Percentiles rank a stretch among this genome's conserved stretches.
These are phyloP conservation scores for Apotomis turbidana DNA, from an alignment of 2,888 invertebrate genomes.

Conservation along the genomic window DNA sequence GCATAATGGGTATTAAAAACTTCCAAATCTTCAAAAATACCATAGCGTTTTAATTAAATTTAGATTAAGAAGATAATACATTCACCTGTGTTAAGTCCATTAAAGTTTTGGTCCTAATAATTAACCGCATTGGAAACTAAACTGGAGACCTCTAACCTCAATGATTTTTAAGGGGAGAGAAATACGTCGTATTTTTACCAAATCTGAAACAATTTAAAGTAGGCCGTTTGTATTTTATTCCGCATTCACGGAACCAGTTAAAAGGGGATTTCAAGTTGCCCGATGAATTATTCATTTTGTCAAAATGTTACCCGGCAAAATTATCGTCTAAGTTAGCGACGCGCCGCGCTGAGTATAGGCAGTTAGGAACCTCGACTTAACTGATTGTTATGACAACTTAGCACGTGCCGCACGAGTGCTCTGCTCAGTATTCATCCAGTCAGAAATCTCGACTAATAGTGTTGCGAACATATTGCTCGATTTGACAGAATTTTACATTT, in stretches of 20 bases:
- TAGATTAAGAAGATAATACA: background rate
- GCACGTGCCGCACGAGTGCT: background rate
- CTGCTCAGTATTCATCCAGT: background rate
- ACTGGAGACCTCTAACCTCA: background rate
- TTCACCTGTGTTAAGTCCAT: background rate
- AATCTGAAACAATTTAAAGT: constrained; percentile 4
- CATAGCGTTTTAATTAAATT: no score
- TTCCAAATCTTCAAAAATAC: no score
- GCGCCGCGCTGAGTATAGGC: background rate
- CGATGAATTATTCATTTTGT: constrained; percentile 57
- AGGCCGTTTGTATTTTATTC: constrained; percentile 33
- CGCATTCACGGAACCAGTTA: constrained; percentile 45
- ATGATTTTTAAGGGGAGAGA: background rate
- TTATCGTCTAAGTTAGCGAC: constrained; percentile 18
- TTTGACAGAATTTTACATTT: no score
- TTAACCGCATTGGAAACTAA: background rate
- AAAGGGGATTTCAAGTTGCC: constrained; percentile 51
- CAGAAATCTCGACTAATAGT: no score
- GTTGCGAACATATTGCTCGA: no score
- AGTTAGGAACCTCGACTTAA: background rate
- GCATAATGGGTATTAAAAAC: no score
- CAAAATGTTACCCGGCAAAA: constrained; percentile 25
- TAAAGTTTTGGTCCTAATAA: background rate
- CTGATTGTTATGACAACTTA: background rate
- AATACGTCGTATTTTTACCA: background rate